phyloP scores from a whole-genome alignment of 2,888 invertebrate species.

The Drosophila borborema region DNA sequence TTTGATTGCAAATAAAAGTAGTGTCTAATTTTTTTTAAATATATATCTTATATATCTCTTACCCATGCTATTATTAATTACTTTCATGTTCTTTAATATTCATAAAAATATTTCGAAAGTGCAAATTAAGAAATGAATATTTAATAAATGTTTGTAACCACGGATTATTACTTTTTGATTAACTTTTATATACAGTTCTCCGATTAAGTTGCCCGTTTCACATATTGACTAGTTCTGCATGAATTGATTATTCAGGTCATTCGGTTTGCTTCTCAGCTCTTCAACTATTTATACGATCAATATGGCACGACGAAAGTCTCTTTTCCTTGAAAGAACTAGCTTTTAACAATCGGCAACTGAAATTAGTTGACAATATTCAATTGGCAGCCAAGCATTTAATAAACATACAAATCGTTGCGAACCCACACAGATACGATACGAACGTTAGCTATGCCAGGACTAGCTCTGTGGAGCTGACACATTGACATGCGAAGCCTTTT shows the following conservation, averaged over 20 bases:
- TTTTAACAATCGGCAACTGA: constrained; percentile 14
- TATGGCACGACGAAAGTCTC: background rate
- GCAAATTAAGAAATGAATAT: background rate
- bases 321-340: background rate
- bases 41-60: too few species aligned
- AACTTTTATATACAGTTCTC: background rate
- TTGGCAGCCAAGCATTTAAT: constrained; percentile 47
- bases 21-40: too few species aligned
- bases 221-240: background rate
- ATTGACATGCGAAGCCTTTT: constrained; percentile 38
- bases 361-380: constrained; percentile 47
- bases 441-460: background rate
- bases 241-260: background rate
- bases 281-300: constrained; percentile 1
- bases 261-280: background rate
- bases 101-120: too few species aligned
- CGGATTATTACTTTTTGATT: background rate
- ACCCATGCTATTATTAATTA: too few species aligned
- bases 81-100: too few species aligned
- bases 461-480: constrained; percentile 29
- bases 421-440: background rate
- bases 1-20: too few species aligned
- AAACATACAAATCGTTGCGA: constrained; percentile 31
- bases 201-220: background rate
- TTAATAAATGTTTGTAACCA: background rate